These are phyloP conservation scores for Archilochus colubris DNA, from an alignment of 2,113 vertebrate species.

Conservation along the genomic window DNA sequence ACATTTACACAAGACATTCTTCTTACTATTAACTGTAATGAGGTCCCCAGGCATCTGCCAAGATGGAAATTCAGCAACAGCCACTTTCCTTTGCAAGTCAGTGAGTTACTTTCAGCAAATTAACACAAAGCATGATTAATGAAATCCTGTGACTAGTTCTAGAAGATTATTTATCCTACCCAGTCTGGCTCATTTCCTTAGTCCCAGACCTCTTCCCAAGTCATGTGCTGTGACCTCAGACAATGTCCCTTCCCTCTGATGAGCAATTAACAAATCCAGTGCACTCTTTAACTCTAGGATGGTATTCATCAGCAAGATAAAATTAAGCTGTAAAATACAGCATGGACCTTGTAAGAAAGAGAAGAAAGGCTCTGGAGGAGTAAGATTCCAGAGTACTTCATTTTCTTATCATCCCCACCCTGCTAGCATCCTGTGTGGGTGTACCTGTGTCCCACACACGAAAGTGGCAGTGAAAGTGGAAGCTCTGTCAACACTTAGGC, in stretches of 20 bases:
- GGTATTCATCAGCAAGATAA: background rate
- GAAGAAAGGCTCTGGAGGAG: background rate
- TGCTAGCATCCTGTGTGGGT: background rate
- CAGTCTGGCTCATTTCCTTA: background rate
- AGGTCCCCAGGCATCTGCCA: background rate
- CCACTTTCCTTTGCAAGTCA: background rate
- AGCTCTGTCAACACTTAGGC: background rate
- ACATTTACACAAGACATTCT: constrained; percentile 7
- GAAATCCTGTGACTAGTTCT: background rate
- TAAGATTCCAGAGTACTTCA: background rate
- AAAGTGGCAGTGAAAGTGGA: background rate
- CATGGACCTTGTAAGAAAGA: background rate
- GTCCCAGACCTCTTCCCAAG: background rate
- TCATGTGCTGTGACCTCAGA: background rate
- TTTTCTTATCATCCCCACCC: background rate
- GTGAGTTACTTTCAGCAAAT: background rate
- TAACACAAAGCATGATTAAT: background rate
- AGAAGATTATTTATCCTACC: background rate
- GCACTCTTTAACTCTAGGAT: background rate
- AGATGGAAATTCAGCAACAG: background rate
- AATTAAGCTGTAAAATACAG: background rate
- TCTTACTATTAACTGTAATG: background rate
- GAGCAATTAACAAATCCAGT: background rate
- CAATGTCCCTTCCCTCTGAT: background rate
- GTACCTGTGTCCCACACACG: background rate